Evolutionary conservation across 2,113 vertebrate species (phyloP).

Genomic region (Pomatostomus ruficeps): DNA sequence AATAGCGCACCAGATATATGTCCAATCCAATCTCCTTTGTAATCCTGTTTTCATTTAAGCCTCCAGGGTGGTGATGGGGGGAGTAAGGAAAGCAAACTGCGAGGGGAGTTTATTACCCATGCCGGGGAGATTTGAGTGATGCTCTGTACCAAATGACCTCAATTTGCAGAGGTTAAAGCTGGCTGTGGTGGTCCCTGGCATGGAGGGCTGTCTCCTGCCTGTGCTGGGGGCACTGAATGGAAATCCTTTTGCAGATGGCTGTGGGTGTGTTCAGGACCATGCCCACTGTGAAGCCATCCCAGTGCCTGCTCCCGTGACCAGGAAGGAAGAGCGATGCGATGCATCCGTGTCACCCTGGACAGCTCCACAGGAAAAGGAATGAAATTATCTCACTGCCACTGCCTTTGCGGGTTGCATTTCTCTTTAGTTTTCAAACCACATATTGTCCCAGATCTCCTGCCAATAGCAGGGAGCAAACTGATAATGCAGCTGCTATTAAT

Average conservation of each 20-base stretch:
- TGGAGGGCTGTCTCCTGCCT: background rate
- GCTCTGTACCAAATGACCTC: background rate
- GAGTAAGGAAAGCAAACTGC: background rate
- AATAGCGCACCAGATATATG: conserved; percentile 40
- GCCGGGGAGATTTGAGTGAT: background rate
- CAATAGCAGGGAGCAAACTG: conserved; percentile 48
- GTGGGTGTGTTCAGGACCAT: background rate
- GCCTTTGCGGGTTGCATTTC: background rate
- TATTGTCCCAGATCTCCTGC: conserved; percentile 51
- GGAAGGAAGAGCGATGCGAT: background rate
- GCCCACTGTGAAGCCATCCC: background rate
- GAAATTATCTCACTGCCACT: background rate
- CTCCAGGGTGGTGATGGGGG: background rate
- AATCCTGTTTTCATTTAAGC: conserved; percentile 48
- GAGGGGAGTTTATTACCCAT: background rate
- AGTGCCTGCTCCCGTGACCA: background rate
- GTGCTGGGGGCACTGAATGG: background rate
- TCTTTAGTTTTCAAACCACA: conserved; percentile 45
- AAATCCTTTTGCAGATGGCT: background rate
- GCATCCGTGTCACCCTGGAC: background rate
- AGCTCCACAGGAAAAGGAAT: background rate
- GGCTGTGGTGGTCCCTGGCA: background rate
- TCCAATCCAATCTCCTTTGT: conserved; percentile 40
- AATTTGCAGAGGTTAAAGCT: conserved; percentile 19
- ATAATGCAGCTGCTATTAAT: conserved; percentile 65